A percentile compares a stretch with the other conserved stretches of the same genome.
Evolutionary conservation across 1,140 invertebrate species (phyloP).

Genomic region (Anastrepha ludens): DNA sequence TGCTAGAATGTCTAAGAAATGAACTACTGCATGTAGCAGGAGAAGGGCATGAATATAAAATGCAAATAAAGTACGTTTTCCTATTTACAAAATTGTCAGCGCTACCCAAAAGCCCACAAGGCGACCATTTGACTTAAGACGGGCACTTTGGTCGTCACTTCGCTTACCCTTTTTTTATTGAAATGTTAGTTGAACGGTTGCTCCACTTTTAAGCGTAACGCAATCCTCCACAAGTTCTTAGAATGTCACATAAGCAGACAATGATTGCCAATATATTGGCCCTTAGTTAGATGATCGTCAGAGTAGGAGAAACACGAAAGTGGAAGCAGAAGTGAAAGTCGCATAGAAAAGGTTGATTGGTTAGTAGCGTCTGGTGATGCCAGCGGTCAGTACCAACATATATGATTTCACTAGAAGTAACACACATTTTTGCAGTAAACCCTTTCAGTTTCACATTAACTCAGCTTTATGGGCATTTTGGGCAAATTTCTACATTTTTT

Average conservation of each 20-base stretch:
- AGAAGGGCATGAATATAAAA: neutral
- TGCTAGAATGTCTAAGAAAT: neutral
- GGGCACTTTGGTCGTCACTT: too few species aligned
- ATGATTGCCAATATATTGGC: constrained; percentile 39
- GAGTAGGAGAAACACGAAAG: too few species aligned
- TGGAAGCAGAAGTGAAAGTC: too few species aligned
- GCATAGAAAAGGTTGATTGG: neutral
- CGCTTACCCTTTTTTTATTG: too few species aligned
- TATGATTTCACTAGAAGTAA: too few species aligned
- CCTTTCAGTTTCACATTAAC: neutral
- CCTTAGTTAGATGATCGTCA: neutral
- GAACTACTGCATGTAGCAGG: neutral
- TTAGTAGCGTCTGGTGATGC: neutral
- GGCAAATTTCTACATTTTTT: neutral
- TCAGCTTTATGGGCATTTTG: neutral
- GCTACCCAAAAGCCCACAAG: neutral
- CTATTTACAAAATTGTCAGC: neutral
- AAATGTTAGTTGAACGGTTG: neutral
- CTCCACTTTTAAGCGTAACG: neutral
- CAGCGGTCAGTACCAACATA: neutral
- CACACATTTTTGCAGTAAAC: too few species aligned
- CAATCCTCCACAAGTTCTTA: neutral
- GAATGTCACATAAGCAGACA: constrained; percentile 46
- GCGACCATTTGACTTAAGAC: too few species aligned
- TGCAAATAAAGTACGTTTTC: neutral